Percentiles rank a stretch among this genome's conserved stretches.
Evolutionary conservation across 2,888 invertebrate species (phyloP).

Genomic region (Ormyrus pomaceus): DNA sequence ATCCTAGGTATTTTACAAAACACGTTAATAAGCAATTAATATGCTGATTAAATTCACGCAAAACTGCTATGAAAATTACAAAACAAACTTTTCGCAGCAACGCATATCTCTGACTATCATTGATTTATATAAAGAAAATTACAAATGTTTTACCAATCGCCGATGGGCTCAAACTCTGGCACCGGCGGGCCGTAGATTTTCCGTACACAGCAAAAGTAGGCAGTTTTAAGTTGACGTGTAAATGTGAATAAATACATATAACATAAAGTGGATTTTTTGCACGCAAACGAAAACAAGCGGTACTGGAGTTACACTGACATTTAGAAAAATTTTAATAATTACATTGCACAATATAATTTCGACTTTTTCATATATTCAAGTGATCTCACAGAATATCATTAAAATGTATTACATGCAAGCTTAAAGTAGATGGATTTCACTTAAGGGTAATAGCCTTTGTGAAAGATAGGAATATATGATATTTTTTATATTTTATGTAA

Average conservation of each 20-base stretch:
- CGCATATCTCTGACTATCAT: slow-evolving; percentile 40
- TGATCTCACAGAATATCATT: background rate
- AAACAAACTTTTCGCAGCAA: slow-evolving; percentile 35
- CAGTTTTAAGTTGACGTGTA: slow-evolving; percentile 64
- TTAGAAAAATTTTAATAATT: slow-evolving; percentile 13
- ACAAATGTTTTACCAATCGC: slow-evolving; percentile 43
- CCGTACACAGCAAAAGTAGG: slow-evolving; percentile 71
- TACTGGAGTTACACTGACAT: slow-evolving; percentile 9
- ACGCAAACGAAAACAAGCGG: slow-evolving; percentile 32
- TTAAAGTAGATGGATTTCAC: no score
- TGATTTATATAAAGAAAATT: slow-evolving; percentile 25
- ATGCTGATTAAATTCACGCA: slow-evolving; percentile 27
- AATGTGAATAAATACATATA: slow-evolving; percentile 47
- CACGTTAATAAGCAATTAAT: slow-evolving; percentile 27
- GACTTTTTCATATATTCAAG: background rate
- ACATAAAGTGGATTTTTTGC: slow-evolving; percentile 32
- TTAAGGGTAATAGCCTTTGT: no score
- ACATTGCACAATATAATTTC: slow-evolving; percentile 35
- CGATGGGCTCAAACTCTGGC: slow-evolving; percentile 21
- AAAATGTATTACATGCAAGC: background rate
- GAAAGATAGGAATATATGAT: no score
- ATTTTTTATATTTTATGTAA: no score
- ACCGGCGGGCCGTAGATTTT: slow-evolving; percentile 31
- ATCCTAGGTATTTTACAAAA: slow-evolving; percentile 39
- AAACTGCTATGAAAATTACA: slow-evolving; percentile 44